Evolutionary conservation across 2,797 vertebrate genomes (phyloP), one percentile per base, ranked within the genome.

Genomic region (Anas flavirostris): DNA sequence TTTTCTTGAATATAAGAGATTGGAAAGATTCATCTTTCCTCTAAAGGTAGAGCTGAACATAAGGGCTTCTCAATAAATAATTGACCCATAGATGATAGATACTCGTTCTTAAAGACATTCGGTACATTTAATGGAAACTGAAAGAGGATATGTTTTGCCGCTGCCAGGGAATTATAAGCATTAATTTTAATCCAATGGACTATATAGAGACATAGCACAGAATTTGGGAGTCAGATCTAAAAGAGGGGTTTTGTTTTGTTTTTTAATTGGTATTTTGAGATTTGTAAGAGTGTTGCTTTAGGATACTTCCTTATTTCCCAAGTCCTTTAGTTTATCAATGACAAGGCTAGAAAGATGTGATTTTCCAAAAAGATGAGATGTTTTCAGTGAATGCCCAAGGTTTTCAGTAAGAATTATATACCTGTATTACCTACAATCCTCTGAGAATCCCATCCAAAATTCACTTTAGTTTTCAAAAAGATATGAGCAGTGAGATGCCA

Each of bases 261-360:
- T 84, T 76, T 69, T 59, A 89, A 91, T 46, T 76, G 21, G 7
- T 94, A 91, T 93, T 96, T 91, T 82, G 52, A 87, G 70, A 92
- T 94, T 88, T 91, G 80, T 80, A 87, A 87, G 63, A 94, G 53
- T 91, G 35, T 69, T 95, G 88, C 66, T 86, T 90, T 82, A 91
- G 35, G 66, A 86, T 75, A 41, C 4, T 90, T 75, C 5, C n/a
- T 17, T 78, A 66, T 86, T 90, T 82, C 78, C 21, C 17, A 90
- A 64, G 41, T 69, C 28, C 18, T 86, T 90, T 26, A 78, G 43
- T 82, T 84, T 76, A 84, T 60, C 68, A 91, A 21, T 59, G 52
- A 84, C 3, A 4, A 70, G 23, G 9, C 44, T 56, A 81, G 26
- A 92, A 70, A 91, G 12, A 88, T 28, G 6, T n/a, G 53, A 79